Percentiles rank a stretch among this genome's conserved stretches.
Conservation (phyloP, 2,888 invertebrate species). For the Platycheirus rosarum region DNA sequence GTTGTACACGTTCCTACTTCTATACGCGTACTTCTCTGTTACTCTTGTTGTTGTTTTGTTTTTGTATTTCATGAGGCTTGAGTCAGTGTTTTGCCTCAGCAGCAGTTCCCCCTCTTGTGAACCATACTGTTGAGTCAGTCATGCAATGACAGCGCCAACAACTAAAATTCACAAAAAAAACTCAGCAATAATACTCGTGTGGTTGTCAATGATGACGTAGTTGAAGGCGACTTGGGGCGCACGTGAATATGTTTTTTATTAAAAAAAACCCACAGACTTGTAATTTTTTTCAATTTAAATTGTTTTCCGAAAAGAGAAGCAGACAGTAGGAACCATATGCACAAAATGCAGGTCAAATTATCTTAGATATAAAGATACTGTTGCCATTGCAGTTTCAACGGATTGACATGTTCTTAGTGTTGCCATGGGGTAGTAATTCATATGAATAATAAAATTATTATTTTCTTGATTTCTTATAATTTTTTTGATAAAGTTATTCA, state of each 20-base stretch:
- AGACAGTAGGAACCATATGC: background rate
- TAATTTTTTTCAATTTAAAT: background rate
- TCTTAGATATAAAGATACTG: background rate
- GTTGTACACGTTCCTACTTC: constrained; percentile 30
- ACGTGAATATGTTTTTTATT: constrained; percentile 37
- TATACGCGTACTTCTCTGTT: constrained; percentile 39
- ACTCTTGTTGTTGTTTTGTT: constrained; percentile 3
- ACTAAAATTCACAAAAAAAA: background rate
- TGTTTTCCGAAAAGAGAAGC: constrained; percentile 17
- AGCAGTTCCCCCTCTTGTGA: background rate
- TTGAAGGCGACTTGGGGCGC: constrained; percentile 47
- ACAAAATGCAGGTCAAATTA: constrained; percentile 20
- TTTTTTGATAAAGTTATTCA: constrained; percentile 15
- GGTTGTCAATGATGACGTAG: constrained; percentile 56
- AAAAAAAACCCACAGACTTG: constrained; percentile 5
- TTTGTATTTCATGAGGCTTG: constrained; percentile 50
- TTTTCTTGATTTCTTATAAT: background rate
- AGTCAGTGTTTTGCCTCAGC: constrained; percentile 42
- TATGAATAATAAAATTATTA: constrained; percentile 18
- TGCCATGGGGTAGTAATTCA: constrained; percentile 45
- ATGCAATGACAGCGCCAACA: constrained; percentile 39
- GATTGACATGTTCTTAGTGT: constrained; percentile 12
- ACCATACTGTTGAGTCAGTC: constrained; percentile 30
- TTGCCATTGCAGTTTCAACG: no score
- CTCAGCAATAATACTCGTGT: constrained; percentile 32